Evolutionary conservation across 1,140 invertebrate genomes (phyloP).

Genomic region (Ectropis grisescens): DNA sequence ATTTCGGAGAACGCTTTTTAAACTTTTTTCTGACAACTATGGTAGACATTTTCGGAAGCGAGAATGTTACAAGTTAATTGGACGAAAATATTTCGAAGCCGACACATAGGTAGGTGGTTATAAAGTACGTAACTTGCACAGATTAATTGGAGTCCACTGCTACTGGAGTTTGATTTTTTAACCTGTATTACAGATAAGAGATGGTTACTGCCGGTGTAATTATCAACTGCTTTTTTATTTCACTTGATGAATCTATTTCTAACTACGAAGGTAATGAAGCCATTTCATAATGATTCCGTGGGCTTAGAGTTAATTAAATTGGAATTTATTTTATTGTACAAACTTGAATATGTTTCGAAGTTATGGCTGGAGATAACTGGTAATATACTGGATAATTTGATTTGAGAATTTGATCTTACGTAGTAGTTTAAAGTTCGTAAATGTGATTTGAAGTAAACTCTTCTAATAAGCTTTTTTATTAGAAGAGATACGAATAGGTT

Average conservation of each 20-base stretch:
- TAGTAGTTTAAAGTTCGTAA: too few relatives aligned
- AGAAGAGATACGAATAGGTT: too few relatives aligned
- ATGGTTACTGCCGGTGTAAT: conserved; percentile 6
- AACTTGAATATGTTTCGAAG: too few relatives aligned
- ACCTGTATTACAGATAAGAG: conserved; percentile 12
- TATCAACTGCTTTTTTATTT: background rate
- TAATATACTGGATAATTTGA: too few relatives aligned
- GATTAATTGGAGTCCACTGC: conserved; percentile 28
- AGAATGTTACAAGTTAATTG: conserved; percentile 68
- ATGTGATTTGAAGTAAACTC: too few relatives aligned
- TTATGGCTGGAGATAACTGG: too few relatives aligned
- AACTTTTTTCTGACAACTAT: conserved; percentile 30
- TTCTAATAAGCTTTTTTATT: too few relatives aligned
- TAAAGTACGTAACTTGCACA: conserved; percentile 7
- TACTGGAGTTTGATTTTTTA: conserved; percentile 15
- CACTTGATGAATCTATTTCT: background rate
- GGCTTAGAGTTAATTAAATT: too few relatives aligned
- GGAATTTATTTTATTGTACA: too few relatives aligned
- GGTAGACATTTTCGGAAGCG: conserved; percentile 57
- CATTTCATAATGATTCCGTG: too few relatives aligned
- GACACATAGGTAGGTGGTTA: conserved; percentile 33
- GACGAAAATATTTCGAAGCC: conserved; percentile 41
- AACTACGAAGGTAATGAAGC: too few relatives aligned
- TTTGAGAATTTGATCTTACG: too few relatives aligned
- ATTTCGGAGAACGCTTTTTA: conserved; percentile 54